A percentile compares a stretch with the other conserved stretches of the same genome.
phyloP scores from a whole-genome alignment of 2,797 vertebrate species.

The Channa striata region DNA sequence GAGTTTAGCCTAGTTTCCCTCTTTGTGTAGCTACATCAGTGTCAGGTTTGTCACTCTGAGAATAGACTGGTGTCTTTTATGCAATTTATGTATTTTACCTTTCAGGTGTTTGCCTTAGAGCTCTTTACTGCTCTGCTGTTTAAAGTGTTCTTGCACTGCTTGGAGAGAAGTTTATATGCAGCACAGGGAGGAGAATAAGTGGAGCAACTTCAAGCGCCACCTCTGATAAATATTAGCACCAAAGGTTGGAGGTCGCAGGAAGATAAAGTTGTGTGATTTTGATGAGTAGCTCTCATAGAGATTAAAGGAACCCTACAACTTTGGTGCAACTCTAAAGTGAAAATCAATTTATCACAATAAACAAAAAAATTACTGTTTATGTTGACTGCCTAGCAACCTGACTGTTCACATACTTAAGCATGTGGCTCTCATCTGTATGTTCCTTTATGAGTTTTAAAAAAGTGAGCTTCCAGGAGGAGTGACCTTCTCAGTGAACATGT shows the following conservation, averaged over 20 bases:
- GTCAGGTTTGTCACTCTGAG: conserved; percentile 39
- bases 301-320: conserved; percentile 57
- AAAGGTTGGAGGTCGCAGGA: conserved; percentile 33
- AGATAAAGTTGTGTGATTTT: conserved; percentile 47
- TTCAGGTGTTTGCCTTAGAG: conserved; percentile 52
- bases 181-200: conserved; percentile 22
- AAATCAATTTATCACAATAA: conserved; percentile 59
- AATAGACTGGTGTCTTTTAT: conserved; percentile 35
- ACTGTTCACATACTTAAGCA: conserved; percentile 39
- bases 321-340: conserved; percentile 22
- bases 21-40: not conserved
- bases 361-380: conserved; percentile 64
- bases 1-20: conserved; percentile 57
- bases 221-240: conserved; percentile 25
- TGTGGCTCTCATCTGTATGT: conserved; percentile 60
- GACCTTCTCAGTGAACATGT: conserved; percentile 41
- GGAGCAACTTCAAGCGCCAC: conserved; percentile 9
- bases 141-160: not conserved
- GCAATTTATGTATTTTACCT: conserved; percentile 20
- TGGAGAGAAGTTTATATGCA: conserved; percentile 22
- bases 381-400: conserved; percentile 58
- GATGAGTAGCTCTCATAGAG: conserved; percentile 27
- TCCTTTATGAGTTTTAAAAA: conserved; percentile 62
- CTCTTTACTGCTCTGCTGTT: conserved; percentile 37
- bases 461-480: conserved; percentile 20